Conservation (phyloP, 1,140 invertebrate genomes). For the Cydia pomonella region DNA sequence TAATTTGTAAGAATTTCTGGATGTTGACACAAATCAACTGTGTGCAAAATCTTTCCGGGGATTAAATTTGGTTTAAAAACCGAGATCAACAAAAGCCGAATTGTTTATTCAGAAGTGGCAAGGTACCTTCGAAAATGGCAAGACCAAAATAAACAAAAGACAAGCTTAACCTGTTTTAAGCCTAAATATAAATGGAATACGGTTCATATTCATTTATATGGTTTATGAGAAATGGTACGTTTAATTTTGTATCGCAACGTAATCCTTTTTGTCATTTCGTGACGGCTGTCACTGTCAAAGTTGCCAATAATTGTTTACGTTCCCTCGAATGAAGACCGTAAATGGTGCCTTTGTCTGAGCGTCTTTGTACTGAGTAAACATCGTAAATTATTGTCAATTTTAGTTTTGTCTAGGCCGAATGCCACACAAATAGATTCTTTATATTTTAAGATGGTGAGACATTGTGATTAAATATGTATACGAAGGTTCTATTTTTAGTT, state of each 20-base stretch:
- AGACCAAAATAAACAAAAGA: constrained; percentile 40
- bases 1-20: constrained; percentile 49
- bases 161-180: constrained; percentile 24
- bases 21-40: constrained; percentile 54
- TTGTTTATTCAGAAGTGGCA: constrained; percentile 61
- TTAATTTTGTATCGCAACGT: constrained; percentile 45
- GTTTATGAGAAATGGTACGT: constrained; percentile 13
- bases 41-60: constrained; percentile 49
- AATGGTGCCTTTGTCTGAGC: constrained; percentile 70
- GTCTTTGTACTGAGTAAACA: constrained; percentile 67
- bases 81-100: constrained; percentile 45
- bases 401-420: constrained; percentile 59
- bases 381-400: constrained; percentile 64
- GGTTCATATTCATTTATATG: constrained; percentile 36
- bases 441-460: constrained; percentile 38
- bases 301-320: constrained; percentile 71
- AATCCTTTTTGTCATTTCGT: constrained; percentile 74
- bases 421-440: constrained; percentile 51
- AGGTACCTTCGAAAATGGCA: constrained; percentile 60
- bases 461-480: not conserved
- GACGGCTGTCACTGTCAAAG: constrained; percentile 76
- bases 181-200: constrained; percentile 40
- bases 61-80: constrained; percentile 45
- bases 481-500: not conserved
- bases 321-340: constrained; percentile 67